Percentiles rank a stretch among this genome's conserved stretches.
phyloP scores from a whole-genome alignment of 92 coral and sea anemone genomes.

The Epizoanthus scotinus region DNA sequence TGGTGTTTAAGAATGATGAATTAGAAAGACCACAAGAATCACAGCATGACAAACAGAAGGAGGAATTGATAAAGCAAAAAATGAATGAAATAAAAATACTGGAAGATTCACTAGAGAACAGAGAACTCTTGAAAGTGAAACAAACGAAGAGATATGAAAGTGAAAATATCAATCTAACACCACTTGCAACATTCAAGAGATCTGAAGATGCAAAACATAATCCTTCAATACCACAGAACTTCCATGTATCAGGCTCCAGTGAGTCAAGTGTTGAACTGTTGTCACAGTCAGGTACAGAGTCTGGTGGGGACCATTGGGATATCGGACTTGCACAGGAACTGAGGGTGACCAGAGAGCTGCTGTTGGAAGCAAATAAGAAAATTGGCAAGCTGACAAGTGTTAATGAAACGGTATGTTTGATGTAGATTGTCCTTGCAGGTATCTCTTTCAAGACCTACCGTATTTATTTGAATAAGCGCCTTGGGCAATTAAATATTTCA shows the following conservation, averaged over 20 bases:
- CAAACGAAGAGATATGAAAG: not conserved
- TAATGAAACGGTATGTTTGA: constrained; percentile 4
- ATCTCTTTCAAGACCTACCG: not conserved
- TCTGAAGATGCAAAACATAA: not conserved
- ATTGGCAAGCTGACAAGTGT: constrained; percentile 6
- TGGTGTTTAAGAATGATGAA: constrained; percentile 10
- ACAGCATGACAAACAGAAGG: not conserved
- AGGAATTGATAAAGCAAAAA: constrained; percentile 10
- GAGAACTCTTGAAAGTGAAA: not conserved
- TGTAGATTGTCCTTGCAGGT: not conserved
- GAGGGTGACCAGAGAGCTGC: not conserved
- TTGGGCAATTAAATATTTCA: no score
- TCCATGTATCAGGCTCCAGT: no score
- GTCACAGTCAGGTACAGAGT: constrained; percentile 5
- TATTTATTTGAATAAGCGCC: no score
- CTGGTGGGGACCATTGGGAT: not conserved
- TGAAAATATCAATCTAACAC: not conserved
- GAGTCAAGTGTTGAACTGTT: constrained; percentile 2
- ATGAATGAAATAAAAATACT: constrained; percentile 13
- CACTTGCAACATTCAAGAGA: not conserved
- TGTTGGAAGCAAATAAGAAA: constrained; percentile 7
- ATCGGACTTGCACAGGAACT: not conserved
- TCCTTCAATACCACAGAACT: no score
- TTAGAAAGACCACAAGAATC: not conserved
- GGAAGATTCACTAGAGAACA: constrained; percentile 7